A percentile compares a stretch with the other conserved stretches of the same genome.
Evolutionary conservation across 2,797 vertebrate species (phyloP).

Genomic region (Avahi laniger): DNA sequence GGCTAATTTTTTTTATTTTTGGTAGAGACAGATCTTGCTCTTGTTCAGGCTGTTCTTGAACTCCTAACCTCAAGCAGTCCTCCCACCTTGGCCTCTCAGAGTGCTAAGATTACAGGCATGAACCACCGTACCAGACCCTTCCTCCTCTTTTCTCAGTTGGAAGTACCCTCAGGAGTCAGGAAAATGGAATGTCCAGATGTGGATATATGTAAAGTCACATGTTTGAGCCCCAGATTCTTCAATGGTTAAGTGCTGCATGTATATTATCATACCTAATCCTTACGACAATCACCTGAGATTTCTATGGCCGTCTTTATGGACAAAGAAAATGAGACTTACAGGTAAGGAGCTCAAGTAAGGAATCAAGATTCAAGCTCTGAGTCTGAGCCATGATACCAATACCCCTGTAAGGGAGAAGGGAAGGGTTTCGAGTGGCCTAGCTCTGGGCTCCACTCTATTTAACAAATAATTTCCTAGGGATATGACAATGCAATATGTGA

Average conservation of each 20-base stretch:
- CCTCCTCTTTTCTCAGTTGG: neutral
- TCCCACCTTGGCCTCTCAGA: too few species aligned
- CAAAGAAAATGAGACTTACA: neutral
- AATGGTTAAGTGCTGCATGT: neutral
- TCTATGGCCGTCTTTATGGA: neutral
- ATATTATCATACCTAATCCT: neutral
- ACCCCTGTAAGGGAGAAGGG: neutral
- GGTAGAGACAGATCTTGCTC: too few species aligned
- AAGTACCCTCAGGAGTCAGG: neutral
- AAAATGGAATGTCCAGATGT: neutral
- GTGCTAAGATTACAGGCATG: too few species aligned
- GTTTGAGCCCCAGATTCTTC: neutral
- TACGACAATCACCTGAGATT: neutral
- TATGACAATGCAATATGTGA: too few species aligned
- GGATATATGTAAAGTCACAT: neutral
- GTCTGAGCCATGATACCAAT: neutral
- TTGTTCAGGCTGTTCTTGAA: too few species aligned
- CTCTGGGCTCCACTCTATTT: neutral
- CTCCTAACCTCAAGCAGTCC: too few species aligned
- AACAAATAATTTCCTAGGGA: neutral
- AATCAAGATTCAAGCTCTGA: neutral
- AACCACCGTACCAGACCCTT: accelerated
- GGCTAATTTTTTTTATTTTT: too few species aligned
- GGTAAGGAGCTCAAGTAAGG: neutral
- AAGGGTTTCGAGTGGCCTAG: neutral